Evolutionary conservation across 1,140 invertebrate species (phyloP), one percentile per base, ranked within the genome.

Genomic region (Lepidostoma basale): DNA sequence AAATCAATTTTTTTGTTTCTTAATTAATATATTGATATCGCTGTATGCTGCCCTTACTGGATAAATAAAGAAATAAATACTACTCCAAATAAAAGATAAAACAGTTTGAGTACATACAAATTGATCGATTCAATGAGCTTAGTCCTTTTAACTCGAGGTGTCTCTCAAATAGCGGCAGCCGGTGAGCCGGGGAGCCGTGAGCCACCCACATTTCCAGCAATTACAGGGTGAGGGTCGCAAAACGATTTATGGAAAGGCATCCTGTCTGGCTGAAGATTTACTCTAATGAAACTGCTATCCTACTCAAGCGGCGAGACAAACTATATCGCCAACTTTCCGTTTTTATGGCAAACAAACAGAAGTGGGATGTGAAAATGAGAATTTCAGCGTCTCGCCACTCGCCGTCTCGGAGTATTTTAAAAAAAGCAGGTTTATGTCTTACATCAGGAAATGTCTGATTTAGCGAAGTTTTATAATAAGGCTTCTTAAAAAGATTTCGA

Each of bases 201-300:
- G 47, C 69, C 60, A 52, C 64, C 67, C 64, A 64, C 69, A 71
- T 71, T 71, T 67, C 67, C 54, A 44, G 64, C 69, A 71, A 71
- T 71, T 71, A 71, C 68, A 64, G 60, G 47, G 44, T 10, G 30
- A 30, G 44, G 47, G 33, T 65, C 44, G 28, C 58, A 30, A 62
- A 54, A 63, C 47, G 66, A 72, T 72, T 72, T 72, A 72, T 68
- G 54, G 65, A 60, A 36, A 52, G 39, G 60, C 30, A 30, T 40
- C 52, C 30, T 67, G 67, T 64, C 62, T 30, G 25, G 3, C 39
- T 28, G 20, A 47, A 59, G 68, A 69, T 65, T 69, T 65, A 64
- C 62, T 64, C 42, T 64, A 49, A 64, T 64, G 62, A 64, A 64
- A 64, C 62, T 33, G 62, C 45, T 39, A 52, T 60, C 36, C 56